Evolutionary conservation across 2,797 vertebrate genomes (phyloP).

Genomic region (Harpagifer antarcticus): DNA sequence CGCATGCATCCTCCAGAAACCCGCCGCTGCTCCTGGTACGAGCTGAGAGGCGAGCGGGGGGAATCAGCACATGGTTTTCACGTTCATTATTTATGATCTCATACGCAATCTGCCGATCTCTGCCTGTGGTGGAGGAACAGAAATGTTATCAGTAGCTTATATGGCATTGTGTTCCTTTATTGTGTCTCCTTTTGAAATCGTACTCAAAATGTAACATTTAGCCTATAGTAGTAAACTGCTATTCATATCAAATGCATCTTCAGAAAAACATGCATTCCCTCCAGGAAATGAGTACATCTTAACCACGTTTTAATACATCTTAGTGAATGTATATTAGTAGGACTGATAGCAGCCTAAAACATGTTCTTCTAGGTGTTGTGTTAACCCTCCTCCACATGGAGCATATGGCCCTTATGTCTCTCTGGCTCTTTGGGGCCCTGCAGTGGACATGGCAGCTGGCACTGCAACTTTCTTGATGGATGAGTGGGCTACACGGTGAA

Average conservation of each 20-base stretch:
- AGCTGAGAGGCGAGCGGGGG: conserved; percentile 17
- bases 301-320: neutral
- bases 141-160: neutral
- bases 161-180: neutral
- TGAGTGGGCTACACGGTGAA: neutral
- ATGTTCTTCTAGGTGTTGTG: conserved; percentile 4
- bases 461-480: conserved; percentile 49
- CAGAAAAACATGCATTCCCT: neutral
- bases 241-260: neutral
- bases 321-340: neutral
- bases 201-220: neutral
- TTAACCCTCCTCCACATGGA: conserved; percentile 20
- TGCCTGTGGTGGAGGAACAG: conserved; percentile 37
- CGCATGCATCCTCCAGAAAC: conserved; percentile 7
- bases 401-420: conserved; percentile 40
- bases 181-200: neutral
- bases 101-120: conserved; percentile 47
- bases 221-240: neutral
- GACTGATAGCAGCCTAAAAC: neutral
- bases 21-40: conserved; percentile 2
- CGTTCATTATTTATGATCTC: conserved; percentile 65
- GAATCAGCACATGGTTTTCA: conserved; percentile 71
- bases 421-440: conserved; percentile 47
- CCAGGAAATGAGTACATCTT: neutral
- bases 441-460: conserved; percentile 49